Evolutionary conservation across 2,888 invertebrate genomes (phyloP).

Genomic region (Scrobipalpa atriplicella): DNA sequence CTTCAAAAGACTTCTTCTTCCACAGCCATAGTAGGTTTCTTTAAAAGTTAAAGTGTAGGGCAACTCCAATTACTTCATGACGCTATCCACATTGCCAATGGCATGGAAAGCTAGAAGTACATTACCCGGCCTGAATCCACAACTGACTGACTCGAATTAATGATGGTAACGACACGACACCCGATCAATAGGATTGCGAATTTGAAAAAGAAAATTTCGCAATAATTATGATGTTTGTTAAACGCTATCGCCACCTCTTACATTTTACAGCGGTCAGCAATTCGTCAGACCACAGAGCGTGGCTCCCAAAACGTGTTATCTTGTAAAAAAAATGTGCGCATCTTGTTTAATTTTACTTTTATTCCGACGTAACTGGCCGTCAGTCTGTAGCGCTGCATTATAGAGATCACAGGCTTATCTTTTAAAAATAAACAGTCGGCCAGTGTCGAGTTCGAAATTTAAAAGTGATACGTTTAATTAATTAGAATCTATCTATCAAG

Average conservation of each 20-base stretch:
- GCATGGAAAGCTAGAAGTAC: too few species aligned
- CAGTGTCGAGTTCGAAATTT: neutral
- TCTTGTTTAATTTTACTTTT: slow-evolving; percentile 23
- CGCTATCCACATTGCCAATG: too few species aligned
- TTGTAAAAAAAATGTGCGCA: slow-evolving; percentile 20
- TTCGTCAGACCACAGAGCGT: slow-evolving; percentile 11
- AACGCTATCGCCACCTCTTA: neutral
- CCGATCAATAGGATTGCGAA: too few species aligned
- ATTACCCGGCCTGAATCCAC: too few species aligned
- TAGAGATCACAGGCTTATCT: neutral
- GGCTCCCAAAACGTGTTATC: slow-evolving; percentile 19
- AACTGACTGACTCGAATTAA: too few species aligned
- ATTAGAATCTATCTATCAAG: neutral
- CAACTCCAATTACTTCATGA: too few species aligned
- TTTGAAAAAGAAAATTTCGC: too few species aligned
- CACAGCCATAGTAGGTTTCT: too few species aligned
- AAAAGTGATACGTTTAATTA: neutral
- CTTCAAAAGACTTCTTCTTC: too few species aligned
- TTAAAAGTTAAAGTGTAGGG: too few species aligned
- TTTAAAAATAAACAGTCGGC: neutral
- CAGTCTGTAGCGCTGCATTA: neutral
- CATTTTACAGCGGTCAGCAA: neutral
- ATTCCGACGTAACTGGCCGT: neutral
- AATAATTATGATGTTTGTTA: neutral
- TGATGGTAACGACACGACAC: too few species aligned